Conservation (phyloP, 2,797 vertebrate genomes). For the Liparis tanakae region DNA sequence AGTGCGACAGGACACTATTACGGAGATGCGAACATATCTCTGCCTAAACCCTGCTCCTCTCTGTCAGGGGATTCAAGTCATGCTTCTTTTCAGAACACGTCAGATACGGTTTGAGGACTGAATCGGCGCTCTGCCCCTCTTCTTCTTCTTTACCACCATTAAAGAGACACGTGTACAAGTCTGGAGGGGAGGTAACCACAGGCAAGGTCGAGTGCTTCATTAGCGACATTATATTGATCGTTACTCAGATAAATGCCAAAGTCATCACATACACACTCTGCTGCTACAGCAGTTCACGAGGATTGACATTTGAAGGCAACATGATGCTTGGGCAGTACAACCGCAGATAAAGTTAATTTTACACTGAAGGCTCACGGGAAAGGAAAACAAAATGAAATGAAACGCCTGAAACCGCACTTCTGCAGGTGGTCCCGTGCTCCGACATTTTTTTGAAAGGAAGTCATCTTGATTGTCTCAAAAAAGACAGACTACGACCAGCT, state of each 20-base stretch:
- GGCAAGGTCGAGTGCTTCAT: constrained; percentile 22
- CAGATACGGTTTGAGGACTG: constrained; percentile 31
- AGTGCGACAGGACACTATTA: constrained; percentile 12
- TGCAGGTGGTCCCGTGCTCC: constrained; percentile 9
- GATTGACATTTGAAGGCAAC: constrained; percentile 23
- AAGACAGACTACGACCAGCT: neutral
- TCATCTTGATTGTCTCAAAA: constrained; percentile 22
- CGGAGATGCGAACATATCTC: constrained; percentile 9
- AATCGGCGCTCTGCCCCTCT: constrained; percentile 15
- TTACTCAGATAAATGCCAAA: constrained; percentile 16
- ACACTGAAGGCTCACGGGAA: constrained; percentile 5
- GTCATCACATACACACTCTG: neutral
- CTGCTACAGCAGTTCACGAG: neutral
- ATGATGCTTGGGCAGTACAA: constrained; percentile 11
- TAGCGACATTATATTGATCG: constrained; percentile 26
- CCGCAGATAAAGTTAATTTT: constrained; percentile 11
- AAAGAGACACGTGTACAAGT: constrained; percentile 18
- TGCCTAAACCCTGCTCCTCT: too few species aligned
- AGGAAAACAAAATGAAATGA: constrained; percentile 39
- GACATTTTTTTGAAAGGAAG: neutral
- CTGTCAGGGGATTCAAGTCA: neutral
- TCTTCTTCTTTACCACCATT: constrained; percentile 33
- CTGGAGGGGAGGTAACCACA: constrained; percentile 16
- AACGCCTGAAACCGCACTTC: constrained; percentile 6
- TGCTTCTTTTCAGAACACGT: constrained; percentile 5